phyloP scores from a whole-genome alignment of 2,888 invertebrate genomes.

The Heliothis peltigera region DNA sequence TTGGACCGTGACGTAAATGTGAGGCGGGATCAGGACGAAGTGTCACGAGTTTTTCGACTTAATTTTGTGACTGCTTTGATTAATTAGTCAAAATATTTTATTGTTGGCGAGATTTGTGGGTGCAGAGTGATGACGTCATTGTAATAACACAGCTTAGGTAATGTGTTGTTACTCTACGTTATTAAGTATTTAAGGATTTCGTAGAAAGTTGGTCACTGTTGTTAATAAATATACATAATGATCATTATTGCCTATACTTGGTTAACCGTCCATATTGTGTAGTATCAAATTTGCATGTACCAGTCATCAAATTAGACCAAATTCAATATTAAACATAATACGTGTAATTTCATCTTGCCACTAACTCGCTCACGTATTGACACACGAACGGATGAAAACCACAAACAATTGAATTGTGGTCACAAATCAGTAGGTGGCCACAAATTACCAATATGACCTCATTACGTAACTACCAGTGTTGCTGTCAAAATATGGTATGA shows the following conservation, averaged over 20 bases:
- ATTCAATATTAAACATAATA: conserved; percentile 4
- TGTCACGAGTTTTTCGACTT: conserved; percentile 48
- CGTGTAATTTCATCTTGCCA: conserved; percentile 25
- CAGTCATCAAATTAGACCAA: background rate
- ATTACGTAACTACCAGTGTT: conserved; percentile 5
- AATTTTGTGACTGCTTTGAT: conserved; percentile 49
- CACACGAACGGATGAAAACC: conserved; percentile 27
- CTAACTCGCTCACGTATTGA: conserved; percentile 34
- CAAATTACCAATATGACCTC: conserved; percentile 13
- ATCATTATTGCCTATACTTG: no score
- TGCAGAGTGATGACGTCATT: conserved; percentile 26
- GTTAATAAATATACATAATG: no score
- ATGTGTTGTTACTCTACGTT: background rate
- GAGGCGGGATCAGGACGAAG: conserved; percentile 36
- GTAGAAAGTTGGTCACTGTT: no score
- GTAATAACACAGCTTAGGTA: no score
- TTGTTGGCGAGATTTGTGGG: conserved; percentile 15
- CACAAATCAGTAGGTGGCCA: conserved; percentile 30
- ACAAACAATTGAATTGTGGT: conserved; percentile 44
- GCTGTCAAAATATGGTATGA: background rate
- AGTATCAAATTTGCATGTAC: no score
- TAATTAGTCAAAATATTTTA: conserved; percentile 55
- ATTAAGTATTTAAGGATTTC: no score
- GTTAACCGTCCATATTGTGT: no score
- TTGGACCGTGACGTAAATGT: conserved; percentile 53